Base-by-base conservation (phyloP, 2,888 invertebrate genomes). In the Mamestra brassicae region DNA sequence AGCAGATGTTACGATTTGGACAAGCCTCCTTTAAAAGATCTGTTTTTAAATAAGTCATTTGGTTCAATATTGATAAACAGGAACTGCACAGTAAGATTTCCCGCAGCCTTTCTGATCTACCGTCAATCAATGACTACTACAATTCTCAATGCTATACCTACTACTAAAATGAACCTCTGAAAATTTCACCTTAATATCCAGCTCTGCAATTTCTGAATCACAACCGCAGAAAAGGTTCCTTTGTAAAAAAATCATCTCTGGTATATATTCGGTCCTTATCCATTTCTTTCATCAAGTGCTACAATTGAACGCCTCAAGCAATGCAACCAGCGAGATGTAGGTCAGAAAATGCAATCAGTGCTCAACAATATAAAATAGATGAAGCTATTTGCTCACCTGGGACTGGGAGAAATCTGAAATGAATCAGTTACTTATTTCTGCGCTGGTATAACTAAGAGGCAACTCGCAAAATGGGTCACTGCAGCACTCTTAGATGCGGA, bases 271-370 rank as follows among this genome's bases (percentile, higher is more conserved):
- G 55, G 72, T 69, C 68, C 57, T 71, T 57, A 73, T 63, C 77
- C 69, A 64, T 71, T 81, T 72, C 52, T 60, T 74, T 74, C 74
- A 81, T 63, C 77, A 81, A 76, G 76, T 67, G 63, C 76, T 81
- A 81, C 74, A 74, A 78, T 82, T 66, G 78, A 71, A 67, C 71
- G 71, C 74, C 78, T 78, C 74, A 78, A 74, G 77, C 81, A 71
- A 61, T 82, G 83, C 81, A 82, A 61, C 82, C 60, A 26, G 67
- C 55, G 47, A 82, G 74, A 81, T 82, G 66, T 81, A 78, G 83
- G 83, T 82, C 83, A 78, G 79, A 83, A 83, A 82, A 82, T 83
- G 83, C 81, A 82, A 82, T 82, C 81, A 78, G 83, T 78, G 83
- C 83, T 75, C 69, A 74, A 82, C 81, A 83, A 79, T 83, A 83